Evolutionary conservation across 1,140 invertebrate species (phyloP), one percentile per base, ranked within the genome.

Genomic region (Diabrotica undecimpunctata): DNA sequence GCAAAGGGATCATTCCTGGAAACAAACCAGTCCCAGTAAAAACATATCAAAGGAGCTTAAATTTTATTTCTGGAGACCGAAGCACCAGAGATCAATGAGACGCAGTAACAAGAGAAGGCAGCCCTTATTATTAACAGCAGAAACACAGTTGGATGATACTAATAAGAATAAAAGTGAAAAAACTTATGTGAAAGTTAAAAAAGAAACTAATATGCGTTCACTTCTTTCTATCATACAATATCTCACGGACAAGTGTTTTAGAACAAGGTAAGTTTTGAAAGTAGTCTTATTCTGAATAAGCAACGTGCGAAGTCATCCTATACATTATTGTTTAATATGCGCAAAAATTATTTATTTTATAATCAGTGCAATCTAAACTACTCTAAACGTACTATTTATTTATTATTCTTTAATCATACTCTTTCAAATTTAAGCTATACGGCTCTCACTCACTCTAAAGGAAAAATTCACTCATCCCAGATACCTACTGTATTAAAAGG

Each of bases 1-100:
- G 90, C 90, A 92, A 78, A 83, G 91, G 67, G 91, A 94, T 79
- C 91, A 93, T 77, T 88, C 88, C 72, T 94, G 91, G 90, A 94
- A 94, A 77, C 91, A 94, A 79, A 81, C 84, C 37, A 81, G 84
- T 68, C 91, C 92, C 39, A 85, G 87, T 62, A 85, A 85, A 41
- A 87, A 87, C 75, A 81, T 88, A 54, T 90, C 88, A 64, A 87
- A 84, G 72, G 87, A 90, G 78, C 83, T 92, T 79, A 83, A 85
- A 72, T 87, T 92, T 72, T 88, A 85, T 73, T 92, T 90, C 77
- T 83, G 85, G 73, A 82, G 88, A 62, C 85, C 86, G 68, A 80
- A 81, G 57, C 76, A 73, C 37, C 77, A 74, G 39, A 52, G 69
- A n/a, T 62, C 54, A 77, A 41, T 9, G 11, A 37, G 80, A 78